Base-by-base conservation (phyloP, 2,888 invertebrate genomes). In the Coecobrya sp. region DNA sequence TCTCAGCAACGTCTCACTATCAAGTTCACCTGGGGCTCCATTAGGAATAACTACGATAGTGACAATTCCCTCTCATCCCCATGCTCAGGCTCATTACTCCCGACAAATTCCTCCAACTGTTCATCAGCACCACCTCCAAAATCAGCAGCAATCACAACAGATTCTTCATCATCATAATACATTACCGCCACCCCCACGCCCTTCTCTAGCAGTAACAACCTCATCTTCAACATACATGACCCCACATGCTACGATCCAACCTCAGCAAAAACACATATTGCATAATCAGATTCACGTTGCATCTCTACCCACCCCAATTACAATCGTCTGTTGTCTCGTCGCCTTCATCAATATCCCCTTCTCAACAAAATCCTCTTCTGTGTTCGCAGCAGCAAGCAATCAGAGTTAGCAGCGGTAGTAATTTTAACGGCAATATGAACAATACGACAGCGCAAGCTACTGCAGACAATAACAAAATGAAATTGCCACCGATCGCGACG, bases 281-380 rank as follows among this genome's bases (percentile, higher is more conserved):
- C 73, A 84, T 25, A 84, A 65, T 5, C 52, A 36, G 10, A 62
- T 85, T 85, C 65, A 85, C 11, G 11, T 86, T n/a, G 13, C 82
- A 0, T 93, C 95, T 4, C 81, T 82, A 0, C 86, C 89, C 5
- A 82, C 95, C 0, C 95, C 95, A 36, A 86, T 82, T 76, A 73
- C 86, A 45, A n/a, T 76, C 30, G 25, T 92, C 84, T 79, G 73
- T 42, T 42, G 42, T 73, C 73, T 73, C 73, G 42, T 73, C 73
- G 27, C 27, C 88, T 7, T 68, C 88, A 7, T 68, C 62, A 76
- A 16, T 36, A 25, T 59, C 59, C n/a, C 16, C 55, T 22, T 52
- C 88, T 65, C 91, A 81, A 52, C 62, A 45, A 36, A 86, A 65
- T 68, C 91, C 62, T 91, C 91, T 86, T 76, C 45, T 85, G 91